Conservation (phyloP, 2,113 vertebrate species). For the Boulengeromyrus knoepffleri region DNA sequence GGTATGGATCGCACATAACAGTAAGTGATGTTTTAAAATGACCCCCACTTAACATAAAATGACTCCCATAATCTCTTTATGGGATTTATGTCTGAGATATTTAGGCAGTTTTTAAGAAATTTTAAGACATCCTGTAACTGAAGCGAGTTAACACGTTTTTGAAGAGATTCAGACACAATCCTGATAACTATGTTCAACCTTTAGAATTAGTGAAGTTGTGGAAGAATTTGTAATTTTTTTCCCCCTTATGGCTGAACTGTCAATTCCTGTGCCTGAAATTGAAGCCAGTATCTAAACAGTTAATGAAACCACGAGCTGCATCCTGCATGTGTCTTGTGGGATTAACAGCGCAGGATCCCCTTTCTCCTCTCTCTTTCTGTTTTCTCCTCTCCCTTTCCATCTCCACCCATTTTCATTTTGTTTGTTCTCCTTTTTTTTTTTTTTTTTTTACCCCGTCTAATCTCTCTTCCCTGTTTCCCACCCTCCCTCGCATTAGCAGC, state of each 20-base stretch:
- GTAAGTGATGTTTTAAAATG: not conserved
- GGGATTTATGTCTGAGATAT: not conserved
- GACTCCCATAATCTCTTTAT: not conserved
- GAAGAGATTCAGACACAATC: not conserved
- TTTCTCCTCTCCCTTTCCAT: not conserved
- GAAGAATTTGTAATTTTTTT: not conserved
- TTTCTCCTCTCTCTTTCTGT: not conserved
- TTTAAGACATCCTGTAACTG: not conserved
- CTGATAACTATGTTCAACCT: not conserved
- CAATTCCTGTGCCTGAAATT: not conserved
- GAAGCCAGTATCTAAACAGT: not conserved
- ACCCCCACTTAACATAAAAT: not conserved
- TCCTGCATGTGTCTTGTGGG: conserved; percentile 5
- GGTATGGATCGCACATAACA: not conserved
- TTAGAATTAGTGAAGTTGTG: not conserved
- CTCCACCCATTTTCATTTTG: not conserved
- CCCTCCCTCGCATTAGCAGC: not conserved
- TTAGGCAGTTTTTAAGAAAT: not conserved
- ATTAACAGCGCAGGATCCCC: not conserved
- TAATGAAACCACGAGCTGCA: conserved; percentile 23
- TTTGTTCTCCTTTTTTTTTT: not conserved
- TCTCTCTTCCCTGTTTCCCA: not conserved
- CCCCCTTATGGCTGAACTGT: not conserved
- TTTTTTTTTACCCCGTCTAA: not conserved
- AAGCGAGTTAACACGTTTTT: not conserved